phyloP scores from a whole-genome alignment of 2,888 invertebrate genomes.

The Caenorhabditis uteleia region DNA sequence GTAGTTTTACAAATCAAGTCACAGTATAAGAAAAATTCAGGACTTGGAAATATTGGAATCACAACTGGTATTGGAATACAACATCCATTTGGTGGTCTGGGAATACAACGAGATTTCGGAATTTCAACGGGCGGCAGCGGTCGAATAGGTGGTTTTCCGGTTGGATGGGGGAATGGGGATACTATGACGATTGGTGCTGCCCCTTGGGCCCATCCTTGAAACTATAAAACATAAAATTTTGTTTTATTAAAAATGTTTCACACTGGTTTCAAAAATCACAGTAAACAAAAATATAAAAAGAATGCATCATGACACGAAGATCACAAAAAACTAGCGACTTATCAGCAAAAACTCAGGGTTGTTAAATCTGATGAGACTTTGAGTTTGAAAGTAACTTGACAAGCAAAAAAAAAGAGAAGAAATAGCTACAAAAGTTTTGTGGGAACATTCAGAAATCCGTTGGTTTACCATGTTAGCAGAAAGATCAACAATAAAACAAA shows the following conservation, averaged over 20 bases:
- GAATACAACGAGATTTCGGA: slow-evolving; percentile 48
- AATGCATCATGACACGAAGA: too few species aligned
- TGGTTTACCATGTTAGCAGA: too few species aligned
- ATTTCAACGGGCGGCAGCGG: slow-evolving; percentile 53
- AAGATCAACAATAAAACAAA: too few species aligned
- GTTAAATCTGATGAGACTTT: too few species aligned
- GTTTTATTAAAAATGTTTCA: background rate
- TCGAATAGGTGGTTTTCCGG: slow-evolving; percentile 52
- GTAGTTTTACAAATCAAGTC: background rate
- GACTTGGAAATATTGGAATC: slow-evolving; percentile 55
- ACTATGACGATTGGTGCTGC: slow-evolving; percentile 23
- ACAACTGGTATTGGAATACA: slow-evolving; percentile 46
- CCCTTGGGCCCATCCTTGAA: slow-evolving; percentile 30
- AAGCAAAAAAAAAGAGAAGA: too few species aligned
- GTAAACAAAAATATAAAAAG: slow-evolving; percentile 1
- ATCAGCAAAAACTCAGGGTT: too few species aligned
- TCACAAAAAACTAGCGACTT: slow-evolving; percentile 11
- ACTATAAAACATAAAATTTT: background rate
- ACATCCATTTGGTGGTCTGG: slow-evolving; percentile 44
- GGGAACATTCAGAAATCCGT: too few species aligned
- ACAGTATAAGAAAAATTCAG: slow-evolving; percentile 18
- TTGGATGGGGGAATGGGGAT: slow-evolving; percentile 56
- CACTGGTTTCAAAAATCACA: too few species aligned
- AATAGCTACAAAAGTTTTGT: too few species aligned
- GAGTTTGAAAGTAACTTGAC: too few species aligned